These are phyloP conservation scores for Acleris laterana DNA, from an alignment of 2,888 invertebrate species.

Conservation along the genomic window DNA sequence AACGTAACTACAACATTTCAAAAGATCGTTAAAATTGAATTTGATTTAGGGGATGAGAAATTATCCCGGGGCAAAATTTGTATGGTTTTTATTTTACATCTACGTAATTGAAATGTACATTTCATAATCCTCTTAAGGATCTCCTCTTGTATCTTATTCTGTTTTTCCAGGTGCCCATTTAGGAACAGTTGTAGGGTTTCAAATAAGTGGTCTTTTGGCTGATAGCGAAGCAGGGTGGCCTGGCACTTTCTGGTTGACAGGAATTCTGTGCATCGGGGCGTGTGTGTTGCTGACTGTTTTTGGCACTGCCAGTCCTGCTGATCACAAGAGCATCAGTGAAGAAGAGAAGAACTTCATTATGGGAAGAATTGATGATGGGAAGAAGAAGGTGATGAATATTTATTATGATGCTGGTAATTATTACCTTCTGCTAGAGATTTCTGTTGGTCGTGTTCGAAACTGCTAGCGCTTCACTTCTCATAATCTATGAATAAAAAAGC, in stretches of 20 bases:
- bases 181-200: slow-evolving; percentile 27
- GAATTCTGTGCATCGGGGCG: slow-evolving; percentile 6
- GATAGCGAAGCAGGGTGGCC: slow-evolving; percentile 25
- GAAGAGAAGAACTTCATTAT: slow-evolving; percentile 30
- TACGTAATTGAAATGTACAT: neutral
- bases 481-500: too few species aligned
- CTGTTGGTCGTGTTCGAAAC: too few species aligned
- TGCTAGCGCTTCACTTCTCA: too few species aligned
- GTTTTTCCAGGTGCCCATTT: slow-evolving; percentile 18
- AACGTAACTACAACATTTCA: too few species aligned
- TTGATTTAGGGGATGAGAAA: neutral
- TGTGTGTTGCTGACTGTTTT: slow-evolving; percentile 9
- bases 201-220: slow-evolving; percentile 19
- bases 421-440: too few species aligned
- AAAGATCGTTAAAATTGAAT: too few species aligned
- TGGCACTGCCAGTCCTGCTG: slow-evolving; percentile 19
- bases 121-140: neutral
- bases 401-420: too few species aligned
- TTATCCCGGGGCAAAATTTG: too few species aligned
- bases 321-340: slow-evolving; percentile 20
- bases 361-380: slow-evolving; percentile 18
- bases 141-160: neutral
- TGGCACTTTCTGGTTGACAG: slow-evolving; percentile 21
- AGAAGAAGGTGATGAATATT: slow-evolving; percentile 11
- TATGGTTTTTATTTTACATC: neutral